Percentiles rank a stretch among this genome's conserved stretches.
These are phyloP conservation scores for Cryptoprocta ferox DNA, from an alignment of 2,797 vertebrate genomes.

Conservation along the genomic window DNA sequence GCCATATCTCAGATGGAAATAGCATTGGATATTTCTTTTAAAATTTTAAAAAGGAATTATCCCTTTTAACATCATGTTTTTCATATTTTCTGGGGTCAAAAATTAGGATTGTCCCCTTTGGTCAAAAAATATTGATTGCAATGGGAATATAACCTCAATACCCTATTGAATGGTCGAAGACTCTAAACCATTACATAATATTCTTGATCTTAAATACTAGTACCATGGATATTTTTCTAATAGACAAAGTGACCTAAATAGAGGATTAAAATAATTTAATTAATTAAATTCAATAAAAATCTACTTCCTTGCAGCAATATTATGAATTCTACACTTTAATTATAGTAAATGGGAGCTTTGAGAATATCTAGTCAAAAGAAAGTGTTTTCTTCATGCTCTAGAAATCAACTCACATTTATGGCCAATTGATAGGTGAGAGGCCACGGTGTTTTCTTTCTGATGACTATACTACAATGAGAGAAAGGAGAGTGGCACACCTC, in stretches of 20 bases:
- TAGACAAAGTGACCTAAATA: background rate
- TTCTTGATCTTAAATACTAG: conserved; percentile 1
- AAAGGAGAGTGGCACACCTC: conserved; percentile 11
- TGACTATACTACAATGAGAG: background rate
- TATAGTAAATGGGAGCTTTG: background rate
- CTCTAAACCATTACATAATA: background rate
- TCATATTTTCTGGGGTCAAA: background rate
- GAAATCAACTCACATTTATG: conserved; percentile 48
- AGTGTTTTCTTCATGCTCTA: conserved; percentile 18
- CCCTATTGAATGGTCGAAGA: background rate
- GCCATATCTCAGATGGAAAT: conserved; percentile 15
- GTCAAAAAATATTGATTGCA: conserved; percentile 21
- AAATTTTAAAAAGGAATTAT: conserved; percentile 28
- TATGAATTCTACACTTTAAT: background rate
- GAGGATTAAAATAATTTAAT: conserved; percentile 6
- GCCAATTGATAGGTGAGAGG: conserved; percentile 1
- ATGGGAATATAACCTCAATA: conserved; percentile 18
- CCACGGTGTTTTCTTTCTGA: background rate
- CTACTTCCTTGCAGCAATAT: background rate
- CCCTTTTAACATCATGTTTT: background rate
- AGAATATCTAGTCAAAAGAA: background rate
- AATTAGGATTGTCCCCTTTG: background rate
- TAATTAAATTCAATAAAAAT: conserved; percentile 20
- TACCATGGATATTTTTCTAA: conserved; percentile 29
- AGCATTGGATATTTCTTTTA: background rate